These are phyloP conservation scores for Podilymbus podiceps DNA, from an alignment of 2,113 vertebrate genomes.

Conservation along the genomic window DNA sequence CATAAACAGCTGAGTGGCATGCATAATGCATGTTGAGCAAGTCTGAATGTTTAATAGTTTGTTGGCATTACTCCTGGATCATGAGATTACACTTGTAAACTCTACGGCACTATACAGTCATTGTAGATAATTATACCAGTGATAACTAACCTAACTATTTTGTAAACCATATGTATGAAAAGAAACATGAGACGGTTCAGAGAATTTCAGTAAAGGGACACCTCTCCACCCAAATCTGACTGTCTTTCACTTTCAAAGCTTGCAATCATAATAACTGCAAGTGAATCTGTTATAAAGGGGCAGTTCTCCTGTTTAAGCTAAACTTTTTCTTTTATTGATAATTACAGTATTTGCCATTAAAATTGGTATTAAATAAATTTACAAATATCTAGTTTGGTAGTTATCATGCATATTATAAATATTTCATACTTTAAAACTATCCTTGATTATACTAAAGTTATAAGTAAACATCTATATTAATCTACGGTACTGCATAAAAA, in stretches of 20 bases:
- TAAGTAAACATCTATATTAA: conserved; percentile 27
- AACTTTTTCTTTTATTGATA: background rate
- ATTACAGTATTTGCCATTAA: background rate
- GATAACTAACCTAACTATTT: background rate
- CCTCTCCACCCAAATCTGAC: background rate
- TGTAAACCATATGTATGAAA: background rate
- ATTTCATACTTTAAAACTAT: background rate
- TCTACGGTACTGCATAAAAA: background rate
- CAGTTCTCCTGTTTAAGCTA: background rate
- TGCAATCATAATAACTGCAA: background rate
- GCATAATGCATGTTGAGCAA: background rate
- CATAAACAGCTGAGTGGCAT: background rate
- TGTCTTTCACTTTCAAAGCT: background rate
- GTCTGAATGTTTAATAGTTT: background rate
- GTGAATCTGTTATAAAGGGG: background rate
- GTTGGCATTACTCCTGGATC: background rate
- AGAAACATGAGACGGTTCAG: background rate
- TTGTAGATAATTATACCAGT: background rate
- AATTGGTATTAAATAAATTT: background rate
- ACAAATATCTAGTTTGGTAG: background rate
- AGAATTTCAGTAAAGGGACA: background rate
- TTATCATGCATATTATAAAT: background rate
- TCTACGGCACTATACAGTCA: background rate
- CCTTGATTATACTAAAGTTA: background rate
- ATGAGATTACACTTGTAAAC: background rate